Evolutionary conservation across 2,888 invertebrate genomes (phyloP).

Genomic region (Amblyteles armatorius): DNA sequence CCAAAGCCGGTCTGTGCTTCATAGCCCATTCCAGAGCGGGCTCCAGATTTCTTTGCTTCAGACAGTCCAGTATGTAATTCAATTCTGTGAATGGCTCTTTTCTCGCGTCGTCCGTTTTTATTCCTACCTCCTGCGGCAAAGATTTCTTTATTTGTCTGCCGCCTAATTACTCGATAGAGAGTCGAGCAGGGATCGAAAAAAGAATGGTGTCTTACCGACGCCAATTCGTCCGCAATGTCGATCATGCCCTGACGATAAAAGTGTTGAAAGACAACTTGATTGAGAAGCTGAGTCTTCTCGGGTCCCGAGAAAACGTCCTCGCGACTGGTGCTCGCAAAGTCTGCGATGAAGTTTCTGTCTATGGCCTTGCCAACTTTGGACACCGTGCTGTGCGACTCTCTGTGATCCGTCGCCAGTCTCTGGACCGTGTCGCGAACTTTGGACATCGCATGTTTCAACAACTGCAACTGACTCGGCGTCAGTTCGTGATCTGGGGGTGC

Average conservation of each 20-base stretch:
- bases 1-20: slow-evolving; percentile 90
- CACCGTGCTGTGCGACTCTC: slow-evolving; percentile 92
- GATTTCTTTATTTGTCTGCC: slow-evolving; percentile 30
- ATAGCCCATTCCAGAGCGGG: slow-evolving; percentile 96
- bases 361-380: slow-evolving; percentile 99
- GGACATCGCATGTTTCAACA: slow-evolving; percentile 90
- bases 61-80: slow-evolving; percentile 94
- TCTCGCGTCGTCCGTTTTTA: slow-evolving; percentile 88
- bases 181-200: neutral
- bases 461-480: slow-evolving; percentile 89
- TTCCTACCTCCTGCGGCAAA: slow-evolving; percentile 88
- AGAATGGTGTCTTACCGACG: slow-evolving; percentile 84
- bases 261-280: slow-evolving; percentile 97
- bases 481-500: slow-evolving; percentile 89
- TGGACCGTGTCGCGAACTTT: slow-evolving; percentile 94
- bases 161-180: neutral
- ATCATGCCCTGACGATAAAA: slow-evolving; percentile 97
- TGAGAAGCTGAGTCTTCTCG: slow-evolving; percentile 90
- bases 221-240: slow-evolving; percentile 94
- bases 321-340: slow-evolving; percentile 95
- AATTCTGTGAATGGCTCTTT: slow-evolving; percentile 93
- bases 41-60: slow-evolving; percentile 92
- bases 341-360: slow-evolving; percentile 96
- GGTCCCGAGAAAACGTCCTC: slow-evolving; percentile 92
- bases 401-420: slow-evolving; percentile 93